These are phyloP conservation scores for Homarus americanus DNA, from an alignment of 1,140 invertebrate species.

Conservation along the genomic window DNA sequence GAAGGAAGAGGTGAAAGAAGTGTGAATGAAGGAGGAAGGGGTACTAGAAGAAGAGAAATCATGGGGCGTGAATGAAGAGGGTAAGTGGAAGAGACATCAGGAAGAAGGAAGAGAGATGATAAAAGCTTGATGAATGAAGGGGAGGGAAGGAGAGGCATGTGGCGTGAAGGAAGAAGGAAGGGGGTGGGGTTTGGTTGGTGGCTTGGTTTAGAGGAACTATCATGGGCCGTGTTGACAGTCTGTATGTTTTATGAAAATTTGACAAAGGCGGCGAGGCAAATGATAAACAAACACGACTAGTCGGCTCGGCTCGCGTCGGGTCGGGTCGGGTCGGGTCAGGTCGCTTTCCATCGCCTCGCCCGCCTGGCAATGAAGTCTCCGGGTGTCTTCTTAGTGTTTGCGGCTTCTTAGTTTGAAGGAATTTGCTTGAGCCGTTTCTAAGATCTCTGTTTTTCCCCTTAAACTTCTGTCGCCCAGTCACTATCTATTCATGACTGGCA, in stretches of 20 bases:
- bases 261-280: slow-evolving; percentile 14
- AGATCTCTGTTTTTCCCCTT: no score
- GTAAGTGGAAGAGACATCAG: neutral
- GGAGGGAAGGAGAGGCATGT: neutral
- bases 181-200: no score
- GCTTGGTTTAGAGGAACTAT: neutral
- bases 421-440: no score
- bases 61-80: neutral
- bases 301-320: no score
- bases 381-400: no score
- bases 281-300: slow-evolving; percentile 41
- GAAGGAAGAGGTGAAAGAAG: neutral
- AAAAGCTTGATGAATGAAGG: neutral
- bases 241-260: slow-evolving; percentile 23
- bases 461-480: no score
- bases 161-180: no score
- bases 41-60: neutral
- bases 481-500: no score
- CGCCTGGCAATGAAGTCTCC: no score
- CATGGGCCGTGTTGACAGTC: neutral
- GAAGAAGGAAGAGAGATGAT: neutral
- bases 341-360: no score
- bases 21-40: neutral
- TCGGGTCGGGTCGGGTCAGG: no score
- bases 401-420: no score